These are phyloP conservation scores for Plectus sambesii DNA, from an alignment of 1,140 invertebrate species.

Conservation along the genomic window DNA sequence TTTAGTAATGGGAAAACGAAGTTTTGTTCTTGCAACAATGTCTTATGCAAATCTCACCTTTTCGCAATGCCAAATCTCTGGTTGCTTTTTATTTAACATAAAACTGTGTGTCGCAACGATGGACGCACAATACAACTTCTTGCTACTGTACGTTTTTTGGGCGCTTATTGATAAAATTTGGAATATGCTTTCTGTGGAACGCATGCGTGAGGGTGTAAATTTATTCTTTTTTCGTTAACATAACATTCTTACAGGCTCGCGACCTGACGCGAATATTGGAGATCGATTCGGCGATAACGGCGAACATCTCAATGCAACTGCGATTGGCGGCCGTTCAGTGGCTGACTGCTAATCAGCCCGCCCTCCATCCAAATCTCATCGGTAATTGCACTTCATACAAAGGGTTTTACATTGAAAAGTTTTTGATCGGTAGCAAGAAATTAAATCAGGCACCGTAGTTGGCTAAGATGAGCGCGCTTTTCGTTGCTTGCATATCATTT, in stretches of 20 bases:
- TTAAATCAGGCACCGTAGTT: too few species aligned
- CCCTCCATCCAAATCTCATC: constrained; percentile 22
- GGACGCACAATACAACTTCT: too few species aligned
- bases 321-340: constrained; percentile 40
- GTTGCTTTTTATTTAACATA: constrained; percentile 5
- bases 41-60: constrained; percentile 4
- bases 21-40: too few species aligned
- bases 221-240: not conserved
- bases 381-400: too few species aligned
- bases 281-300: constrained; percentile 23
- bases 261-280: constrained; percentile 34
- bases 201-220: constrained; percentile 2
- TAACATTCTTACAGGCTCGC: constrained; percentile 25
- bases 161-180: too few species aligned
- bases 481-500: too few species aligned
- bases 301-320: constrained; percentile 40
- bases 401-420: too few species aligned
- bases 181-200: too few species aligned
- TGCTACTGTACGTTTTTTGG: too few species aligned
- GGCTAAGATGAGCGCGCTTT: too few species aligned
- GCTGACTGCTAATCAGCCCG: constrained; percentile 25
- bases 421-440: too few species aligned
- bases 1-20: not conserved
- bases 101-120: too few species aligned
- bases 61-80: not conserved